phyloP scores from a whole-genome alignment of 2,797 vertebrate species.

The Bradypus variegatus region DNA sequence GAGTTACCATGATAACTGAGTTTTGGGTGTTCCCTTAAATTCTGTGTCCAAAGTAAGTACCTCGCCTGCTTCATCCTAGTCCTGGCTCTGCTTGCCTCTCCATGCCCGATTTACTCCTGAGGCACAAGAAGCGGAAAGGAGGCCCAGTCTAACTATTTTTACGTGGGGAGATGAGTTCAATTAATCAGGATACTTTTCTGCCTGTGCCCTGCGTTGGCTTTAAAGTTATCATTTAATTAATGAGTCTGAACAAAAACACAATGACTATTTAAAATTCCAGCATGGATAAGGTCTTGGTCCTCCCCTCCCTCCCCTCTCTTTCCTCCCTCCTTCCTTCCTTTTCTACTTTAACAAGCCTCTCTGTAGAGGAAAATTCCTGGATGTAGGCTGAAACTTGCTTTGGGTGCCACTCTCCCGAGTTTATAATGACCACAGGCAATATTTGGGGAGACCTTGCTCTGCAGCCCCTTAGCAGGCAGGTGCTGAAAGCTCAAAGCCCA shows the following conservation, averaged over 20 bases:
- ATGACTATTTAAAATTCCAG: neutral
- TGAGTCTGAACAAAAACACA: neutral
- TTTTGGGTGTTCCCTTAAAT: neutral
- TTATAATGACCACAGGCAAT: too few species aligned
- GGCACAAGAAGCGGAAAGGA: neutral
- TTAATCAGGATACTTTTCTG: neutral
- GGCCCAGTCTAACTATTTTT: neutral
- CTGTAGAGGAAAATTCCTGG: neutral
- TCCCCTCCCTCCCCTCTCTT: rapidly evolving
- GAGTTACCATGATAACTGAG: neutral
- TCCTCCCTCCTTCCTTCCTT: rapidly evolving
- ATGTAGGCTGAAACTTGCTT: neutral
- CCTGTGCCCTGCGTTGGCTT: too few species aligned
- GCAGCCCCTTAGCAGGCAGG: neutral
- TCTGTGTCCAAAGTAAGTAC: neutral
- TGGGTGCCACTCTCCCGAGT: rapidly evolving
- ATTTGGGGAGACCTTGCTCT: rapidly evolving
- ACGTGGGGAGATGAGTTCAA: neutral
- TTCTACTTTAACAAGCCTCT: neutral
- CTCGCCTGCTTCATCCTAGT: rapidly evolving
- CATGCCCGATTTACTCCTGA: neutral
- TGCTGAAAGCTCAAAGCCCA: rapidly evolving
- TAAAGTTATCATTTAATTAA: neutral
- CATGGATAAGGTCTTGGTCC: neutral
- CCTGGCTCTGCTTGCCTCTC: neutral